Evolutionary conservation across 2,113 vertebrate genomes (phyloP), one percentile per base, ranked within the genome.

Genomic region (Phainopepla nitens): DNA sequence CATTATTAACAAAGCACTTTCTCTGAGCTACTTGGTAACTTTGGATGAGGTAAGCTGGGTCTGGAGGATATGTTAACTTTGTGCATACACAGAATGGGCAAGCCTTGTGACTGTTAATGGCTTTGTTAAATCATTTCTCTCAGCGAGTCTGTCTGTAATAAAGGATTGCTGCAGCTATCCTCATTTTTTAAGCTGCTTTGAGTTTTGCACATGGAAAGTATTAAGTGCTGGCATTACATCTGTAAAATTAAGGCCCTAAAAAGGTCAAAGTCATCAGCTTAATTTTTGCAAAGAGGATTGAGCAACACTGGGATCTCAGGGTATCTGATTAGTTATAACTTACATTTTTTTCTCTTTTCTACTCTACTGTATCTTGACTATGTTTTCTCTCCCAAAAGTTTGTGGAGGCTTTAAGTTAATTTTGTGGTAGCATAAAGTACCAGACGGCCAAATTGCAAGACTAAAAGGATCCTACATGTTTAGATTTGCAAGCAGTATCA

Each of bases 211-310:
- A 72, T 90, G 72, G 75, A 92, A 93, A 90, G n/a, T 88, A 93
- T 71, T 94, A 96, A 95, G 72, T 75, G 61, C 53, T 92, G 61
- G 76, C 50, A 92, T 91, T 87, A 94, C 65, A 64, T 84, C 72
- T 71, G 53, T 92, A 92, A 95, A 96, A 96, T 96, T 95, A 93
- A 94, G 92, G 77, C 56, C 68, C n/a, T 82, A 87, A 79, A 94
- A 95, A 94, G 92, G 96, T 96, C 93, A 93, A 89, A 94, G 90
- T 95, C 90, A 95, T 94, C 93, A 94, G 89, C 89, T 92, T 94
- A 94, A 80, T 92, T 95, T 94, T 79, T 82, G 69, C 77, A 87
- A 87, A 88, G 57, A 93, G 57, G 82, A 93, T 75, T 82, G 79
- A 89, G 41, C 60, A 89, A 86, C 36, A 72, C 51, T 79, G 53